Evolutionary conservation across 2,888 invertebrate genomes (phyloP), one percentile per base, ranked within the genome.

Genomic region (Quadroppia sp.): DNA sequence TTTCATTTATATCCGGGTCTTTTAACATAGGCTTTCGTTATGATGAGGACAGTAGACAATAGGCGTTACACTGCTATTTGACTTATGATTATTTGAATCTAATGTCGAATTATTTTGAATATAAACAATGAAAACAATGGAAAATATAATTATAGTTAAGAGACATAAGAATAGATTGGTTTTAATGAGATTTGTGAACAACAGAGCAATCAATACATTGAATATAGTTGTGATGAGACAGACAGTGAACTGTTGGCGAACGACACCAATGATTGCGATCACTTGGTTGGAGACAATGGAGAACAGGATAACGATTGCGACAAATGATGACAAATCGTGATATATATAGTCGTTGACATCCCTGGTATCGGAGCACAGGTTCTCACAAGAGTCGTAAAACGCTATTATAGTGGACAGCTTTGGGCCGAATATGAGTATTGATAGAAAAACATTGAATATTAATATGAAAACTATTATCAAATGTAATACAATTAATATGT

Each of bases 11-110:
- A n/a, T n/a, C n/a, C n/a, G n/a, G n/a, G n/a, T n/a, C n/a, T n/a
- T 4, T 40, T 67, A 67, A 42, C 67, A 67, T 13, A 67, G 23
- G n/a, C 40, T 67, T 23, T 67, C 67, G 40, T 67, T 36, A 42
- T 67, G 67, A 67, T 67, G 67, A 23, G 67, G 67, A 67, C 67
- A 67, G 42, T 67, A 67, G 15, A 67, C 32, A 67, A 67, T 67
- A 6, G 67, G 67, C 13, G 23, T 23, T 25, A 67, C 23, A 32
- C 32, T 53, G 23, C 3, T 32, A 61, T 30, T 61, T 25, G n/a
- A 23, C 9, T n/a, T 2, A 2, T 7, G 1, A 23, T 67, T 42
- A 42, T 23, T 67, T 7, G 42, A 13, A 1, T n/a, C 11, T 9
- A n/a, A n/a, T 32, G 11, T 32, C 3, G 11, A 6, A 61, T 61